A percentile compares a stretch with the other conserved stretches of the same genome.
phyloP scores from a whole-genome alignment of 2,888 invertebrate species.

The Stenurella melanura region DNA sequence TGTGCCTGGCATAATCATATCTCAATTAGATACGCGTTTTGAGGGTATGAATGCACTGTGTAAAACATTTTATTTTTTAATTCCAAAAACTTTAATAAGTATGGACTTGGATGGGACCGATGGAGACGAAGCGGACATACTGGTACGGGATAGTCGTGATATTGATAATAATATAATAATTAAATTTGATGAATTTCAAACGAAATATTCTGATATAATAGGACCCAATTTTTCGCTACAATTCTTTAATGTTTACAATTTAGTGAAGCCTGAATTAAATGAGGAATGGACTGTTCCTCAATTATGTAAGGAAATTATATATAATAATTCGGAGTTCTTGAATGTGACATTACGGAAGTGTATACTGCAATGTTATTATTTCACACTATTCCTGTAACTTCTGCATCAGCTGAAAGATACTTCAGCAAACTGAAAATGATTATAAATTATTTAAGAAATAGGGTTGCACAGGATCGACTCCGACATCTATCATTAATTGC shows the following conservation, averaged over 20 bases:
- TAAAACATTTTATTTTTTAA: conserved; percentile 33
- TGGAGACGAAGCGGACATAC: too few relatives aligned
- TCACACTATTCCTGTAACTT: conserved; percentile 45
- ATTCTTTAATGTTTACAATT: conserved; percentile 30
- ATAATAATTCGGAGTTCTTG: conserved; percentile 23
- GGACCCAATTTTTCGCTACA: conserved; percentile 22
- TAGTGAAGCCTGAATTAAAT: conserved; percentile 23
- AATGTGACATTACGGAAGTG: conserved; percentile 34
- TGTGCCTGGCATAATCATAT: conserved; percentile 26
- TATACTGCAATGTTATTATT: conserved; percentile 35
- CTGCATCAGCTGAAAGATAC: conserved; percentile 48
- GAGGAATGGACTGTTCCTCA: conserved; percentile 25
- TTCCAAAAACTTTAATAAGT: conserved; percentile 24
- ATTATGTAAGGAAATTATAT: conserved; percentile 33
- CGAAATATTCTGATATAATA: conserved; percentile 35
- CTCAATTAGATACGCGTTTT: conserved; percentile 33
- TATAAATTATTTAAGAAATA: conserved; percentile 46
- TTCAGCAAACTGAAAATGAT: conserved; percentile 42
- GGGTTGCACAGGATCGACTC: conserved; percentile 59
- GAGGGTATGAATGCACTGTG: conserved; percentile 30
- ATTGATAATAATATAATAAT: conserved; percentile 20
- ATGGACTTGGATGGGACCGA: neutral
- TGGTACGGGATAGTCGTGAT: too few relatives aligned
- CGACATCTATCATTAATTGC: conserved; percentile 49
- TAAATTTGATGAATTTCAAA: conserved; percentile 37